Evolutionary conservation across 2,797 vertebrate species (phyloP), one percentile per base, ranked within the genome.

Genomic region (Sparus aurata): DNA sequence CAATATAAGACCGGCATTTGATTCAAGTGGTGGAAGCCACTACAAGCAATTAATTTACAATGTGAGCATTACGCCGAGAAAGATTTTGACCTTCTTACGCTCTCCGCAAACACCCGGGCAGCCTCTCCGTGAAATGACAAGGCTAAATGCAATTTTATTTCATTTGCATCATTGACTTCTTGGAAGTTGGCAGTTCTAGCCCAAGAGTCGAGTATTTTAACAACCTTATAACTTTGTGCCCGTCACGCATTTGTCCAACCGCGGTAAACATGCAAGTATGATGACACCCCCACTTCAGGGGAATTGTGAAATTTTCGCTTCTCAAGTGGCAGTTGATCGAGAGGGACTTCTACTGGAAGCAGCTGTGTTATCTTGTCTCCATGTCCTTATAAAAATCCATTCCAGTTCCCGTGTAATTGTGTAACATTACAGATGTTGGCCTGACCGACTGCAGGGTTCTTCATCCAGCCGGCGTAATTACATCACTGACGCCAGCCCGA

Each of bases 31-130:
- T 85, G 70, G 61, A 76, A 84, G 75, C 80, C 73, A 79, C 85
- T 15, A 54, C 55, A 85, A 75, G 82, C 82, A 91, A 88, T 89
- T 87, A 73, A 91, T 92, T 88, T 84, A 80, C 81, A 61, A 43
- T 10, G 20, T 41, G 23, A 90, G 75, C 58, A 68, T 89, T 78
- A 70, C 69, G 88, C 66, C 82, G 76, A 79, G 1, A 69, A 71
- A 82, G 69, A 85, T 45, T 79, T 61, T 91, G 81, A 91, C 86
- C 84, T 87, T 91, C 75, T 80, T 80, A 20, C 80, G 57, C 65
- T 77, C 75, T 77, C 73, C 53, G 81, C 84, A 82, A 90, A 92
- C 79, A 82, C 34, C 75, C 58, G 52, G 57, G 73, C 78, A 74
- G 75, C 73, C 75, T 84, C 74, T 76, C 49, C 27, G 45, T 82